Evolutionary conservation across 2,797 vertebrate species (phyloP).

Genomic region (Rhyacichthys aspro): DNA sequence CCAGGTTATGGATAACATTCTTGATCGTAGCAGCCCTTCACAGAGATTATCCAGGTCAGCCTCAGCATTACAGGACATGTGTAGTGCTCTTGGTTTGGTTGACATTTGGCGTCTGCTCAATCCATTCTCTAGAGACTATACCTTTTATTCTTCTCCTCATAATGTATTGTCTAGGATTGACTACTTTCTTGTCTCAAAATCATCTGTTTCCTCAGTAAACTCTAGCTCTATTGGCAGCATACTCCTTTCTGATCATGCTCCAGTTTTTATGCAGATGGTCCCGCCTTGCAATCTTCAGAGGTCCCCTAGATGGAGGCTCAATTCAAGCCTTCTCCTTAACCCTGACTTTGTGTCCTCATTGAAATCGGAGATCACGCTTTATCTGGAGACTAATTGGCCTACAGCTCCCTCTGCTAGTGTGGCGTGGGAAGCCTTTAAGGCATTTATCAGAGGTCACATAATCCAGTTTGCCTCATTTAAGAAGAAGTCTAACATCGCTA

Average conservation of each 20-base stretch:
- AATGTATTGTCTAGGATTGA: conserved; percentile 13
- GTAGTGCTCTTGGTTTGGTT: not conserved
- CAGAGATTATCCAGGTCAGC: not conserved
- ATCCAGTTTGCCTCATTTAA: no score
- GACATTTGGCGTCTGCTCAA: conserved; percentile 12
- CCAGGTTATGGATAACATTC: conserved; percentile 7
- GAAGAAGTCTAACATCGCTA: no score
- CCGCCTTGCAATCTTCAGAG: no score
- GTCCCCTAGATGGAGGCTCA: not conserved
- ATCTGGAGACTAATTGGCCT: not conserved
- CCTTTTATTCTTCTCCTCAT: conserved; percentile 11
- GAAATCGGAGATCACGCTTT: not conserved
- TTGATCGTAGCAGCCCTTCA: conserved; percentile 1
- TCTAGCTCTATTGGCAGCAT: conserved; percentile 14
- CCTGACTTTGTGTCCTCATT: not conserved
- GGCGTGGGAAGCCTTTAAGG: not conserved
- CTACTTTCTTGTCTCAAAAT: conserved; percentile 1
- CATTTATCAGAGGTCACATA: not conserved
- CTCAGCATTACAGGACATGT: conserved; percentile 1
- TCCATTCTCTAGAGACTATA: conserved; percentile 16
- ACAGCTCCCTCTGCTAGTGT: not conserved
- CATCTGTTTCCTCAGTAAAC: not conserved
- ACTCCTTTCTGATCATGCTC: not conserved
- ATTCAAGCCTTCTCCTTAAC: not conserved
- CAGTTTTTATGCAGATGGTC: not conserved